Base-by-base conservation (phyloP, 2,797 vertebrate species). In the Fistularia commersonii region DNA sequence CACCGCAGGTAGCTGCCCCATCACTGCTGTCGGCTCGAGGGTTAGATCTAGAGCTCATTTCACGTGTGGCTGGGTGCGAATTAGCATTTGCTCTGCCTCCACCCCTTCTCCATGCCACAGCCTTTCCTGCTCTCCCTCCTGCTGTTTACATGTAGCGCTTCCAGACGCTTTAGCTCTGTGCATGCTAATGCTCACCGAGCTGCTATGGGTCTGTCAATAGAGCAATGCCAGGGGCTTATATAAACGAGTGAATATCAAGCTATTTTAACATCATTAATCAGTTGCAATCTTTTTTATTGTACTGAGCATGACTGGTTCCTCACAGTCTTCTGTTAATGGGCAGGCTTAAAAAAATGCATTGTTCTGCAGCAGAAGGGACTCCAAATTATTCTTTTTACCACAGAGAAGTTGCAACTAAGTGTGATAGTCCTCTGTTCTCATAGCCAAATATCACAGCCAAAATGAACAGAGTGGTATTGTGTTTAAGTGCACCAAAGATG, bases 11-110 rank as follows among this genome's bases (percentile, higher is more conserved):
- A 61, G 57, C 79, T 47, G 64, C 76, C 77, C 66, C 43, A 65
- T 61, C 6, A 41, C 73, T 38, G 63, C 77, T 82, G 76, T 66
- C 62, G 65, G 82, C 81, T 78, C 45, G 53, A 61, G 76, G 76
- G 74, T 85, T 80, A 69, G 83, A 89, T 86, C 85, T 75, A 44
- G 23, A 89, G 85, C 88, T 91, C 83, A 90, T 90, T 92, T 92
- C 89, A 90, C 88, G 83, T 89, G 86, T 89, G 89, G 85, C 85
- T 91, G 87, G 80, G 76, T 90, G 83, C 79, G 65, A 89, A 90
- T 90, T 90, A 89, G 87, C 83, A 80, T 80, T 84, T 81, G 76
- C 83, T 80, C 74, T 74, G 73, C 81, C 73, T 76, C 70, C 74
- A 48, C 74, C 69, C 69, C 66, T 66, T 79, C 69, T 11, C 70